Evolutionary conservation across 2,113 vertebrate species (phyloP).

Genomic region (Cichladusa arquata): DNA sequence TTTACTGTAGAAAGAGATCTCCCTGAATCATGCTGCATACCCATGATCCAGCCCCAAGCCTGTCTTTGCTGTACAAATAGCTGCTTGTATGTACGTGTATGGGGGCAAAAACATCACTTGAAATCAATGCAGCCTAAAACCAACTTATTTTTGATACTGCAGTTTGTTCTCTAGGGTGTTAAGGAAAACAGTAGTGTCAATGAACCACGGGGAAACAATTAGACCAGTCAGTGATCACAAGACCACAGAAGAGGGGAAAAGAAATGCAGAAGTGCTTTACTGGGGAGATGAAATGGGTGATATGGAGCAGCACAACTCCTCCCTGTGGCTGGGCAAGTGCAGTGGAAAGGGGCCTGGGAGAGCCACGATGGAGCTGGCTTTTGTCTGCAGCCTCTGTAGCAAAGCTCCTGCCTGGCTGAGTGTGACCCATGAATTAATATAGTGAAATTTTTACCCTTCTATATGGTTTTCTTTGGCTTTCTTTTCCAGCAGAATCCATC

Average conservation of each 20-base stretch:
- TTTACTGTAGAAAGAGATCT: neutral
- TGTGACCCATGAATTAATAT: neutral
- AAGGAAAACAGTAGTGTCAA: neutral
- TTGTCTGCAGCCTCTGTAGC: neutral
- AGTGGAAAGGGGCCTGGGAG: neutral
- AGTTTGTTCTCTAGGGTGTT: neutral
- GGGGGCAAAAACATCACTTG: neutral
- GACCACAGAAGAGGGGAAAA: neutral
- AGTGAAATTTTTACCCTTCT: neutral
- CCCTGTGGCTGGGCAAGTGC: rapidly evolving
- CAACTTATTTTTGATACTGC: neutral
- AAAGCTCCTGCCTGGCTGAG: neutral
- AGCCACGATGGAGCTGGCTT: neutral
- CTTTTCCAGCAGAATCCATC: neutral
- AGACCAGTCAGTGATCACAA: neutral
- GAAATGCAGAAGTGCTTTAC: neutral
- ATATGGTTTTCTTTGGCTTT: neutral
- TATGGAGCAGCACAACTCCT: neutral
- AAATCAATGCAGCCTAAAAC: neutral
- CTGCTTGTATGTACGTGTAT: neutral
- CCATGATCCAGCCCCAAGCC: neutral
- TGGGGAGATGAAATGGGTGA: neutral
- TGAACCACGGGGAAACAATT: neutral
- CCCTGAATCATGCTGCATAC: rapidly evolving
- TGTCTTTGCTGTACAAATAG: neutral